Conservation (phyloP, 92 coral and sea anemone species). For the Zoanthus sociatus region DNA sequence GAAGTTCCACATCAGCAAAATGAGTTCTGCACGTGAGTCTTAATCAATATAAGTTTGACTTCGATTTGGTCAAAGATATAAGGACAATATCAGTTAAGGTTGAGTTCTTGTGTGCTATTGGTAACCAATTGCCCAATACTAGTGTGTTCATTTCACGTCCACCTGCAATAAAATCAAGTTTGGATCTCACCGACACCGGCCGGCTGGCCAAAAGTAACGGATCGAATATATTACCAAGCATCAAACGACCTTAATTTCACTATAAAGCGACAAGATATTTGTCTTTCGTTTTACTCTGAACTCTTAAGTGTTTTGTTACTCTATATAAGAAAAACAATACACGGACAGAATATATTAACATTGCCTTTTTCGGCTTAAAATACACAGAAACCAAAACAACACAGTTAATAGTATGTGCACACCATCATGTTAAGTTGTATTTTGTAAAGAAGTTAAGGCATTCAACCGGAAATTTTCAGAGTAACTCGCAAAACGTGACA, state of each 20-base stretch:
- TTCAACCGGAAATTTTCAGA: constrained; percentile 20
- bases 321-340: neutral
- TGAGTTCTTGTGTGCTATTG: neutral
- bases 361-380: constrained; percentile 27
- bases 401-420: neutral
- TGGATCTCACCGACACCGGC: constrained; percentile 27
- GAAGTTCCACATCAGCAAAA: neutral
- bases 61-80: neutral
- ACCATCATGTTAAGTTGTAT: too few species aligned
- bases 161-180: constrained; percentile 10
- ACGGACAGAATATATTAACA: constrained; percentile 16
- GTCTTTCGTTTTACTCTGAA: neutral
- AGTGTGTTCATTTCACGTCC: constrained; percentile 17
- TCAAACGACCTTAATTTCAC: neutral
- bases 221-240: neutral
- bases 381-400: constrained; percentile 32
- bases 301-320: constrained; percentile 3
- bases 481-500: constrained; percentile 2
- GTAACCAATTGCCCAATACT: constrained; percentile 15
- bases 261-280: neutral
- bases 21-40: neutral
- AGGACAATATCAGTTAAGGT: neutral
- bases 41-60: neutral
- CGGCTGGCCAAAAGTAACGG: neutral
- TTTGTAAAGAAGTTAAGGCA: neutral